Percentiles rank a stretch among this genome's conserved stretches.
Conservation (phyloP, 2,888 invertebrate species). For the Drosophila pegasa region DNA sequence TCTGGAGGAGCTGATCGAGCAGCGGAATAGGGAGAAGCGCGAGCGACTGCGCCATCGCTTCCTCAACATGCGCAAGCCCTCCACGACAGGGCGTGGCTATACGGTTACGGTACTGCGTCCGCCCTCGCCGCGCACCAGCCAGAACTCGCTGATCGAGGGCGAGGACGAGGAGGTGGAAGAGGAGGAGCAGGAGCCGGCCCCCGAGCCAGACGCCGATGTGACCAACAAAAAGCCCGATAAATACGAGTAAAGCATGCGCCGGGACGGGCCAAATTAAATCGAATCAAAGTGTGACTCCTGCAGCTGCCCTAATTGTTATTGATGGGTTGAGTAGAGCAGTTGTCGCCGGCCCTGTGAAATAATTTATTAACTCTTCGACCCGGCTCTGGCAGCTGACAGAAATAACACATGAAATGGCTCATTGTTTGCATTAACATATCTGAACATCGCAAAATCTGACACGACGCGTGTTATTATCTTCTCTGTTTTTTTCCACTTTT, state of each 20-base stretch:
- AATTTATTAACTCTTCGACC: conserved; percentile 34
- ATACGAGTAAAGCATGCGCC: conserved; percentile 17
- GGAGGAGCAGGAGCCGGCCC: conserved; percentile 10
- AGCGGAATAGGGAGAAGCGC: conserved; percentile 61
- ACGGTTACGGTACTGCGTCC: conserved; percentile 57
- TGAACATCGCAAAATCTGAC: conserved; percentile 69
- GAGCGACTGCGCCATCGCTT: conserved; percentile 69
- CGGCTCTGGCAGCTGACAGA: conserved; percentile 29
- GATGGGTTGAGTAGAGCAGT: conserved; percentile 59
- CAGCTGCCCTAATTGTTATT: conserved; percentile 19
- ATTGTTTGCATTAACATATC: conserved; percentile 69
- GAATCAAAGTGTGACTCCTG: conserved; percentile 8
- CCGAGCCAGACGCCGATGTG: background rate
- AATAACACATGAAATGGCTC: conserved; percentile 43
- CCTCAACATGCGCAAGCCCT: conserved; percentile 39
- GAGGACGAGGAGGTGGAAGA: conserved; percentile 9
- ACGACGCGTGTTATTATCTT: conserved; percentile 68
- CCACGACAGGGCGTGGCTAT: conserved; percentile 36
- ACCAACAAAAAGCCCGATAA: conserved; percentile 37
- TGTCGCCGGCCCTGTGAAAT: conserved; percentile 21
- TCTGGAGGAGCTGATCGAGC: conserved; percentile 66
- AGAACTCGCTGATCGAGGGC: background rate
- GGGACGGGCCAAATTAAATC: conserved; percentile 1
- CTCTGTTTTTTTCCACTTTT: conserved; percentile 42
- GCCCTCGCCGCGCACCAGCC: conserved; percentile 38